These are phyloP conservation scores for Brachyhypopomus occidentalis DNA, from an alignment of 2,113 vertebrate species.

Conservation along the genomic window DNA sequence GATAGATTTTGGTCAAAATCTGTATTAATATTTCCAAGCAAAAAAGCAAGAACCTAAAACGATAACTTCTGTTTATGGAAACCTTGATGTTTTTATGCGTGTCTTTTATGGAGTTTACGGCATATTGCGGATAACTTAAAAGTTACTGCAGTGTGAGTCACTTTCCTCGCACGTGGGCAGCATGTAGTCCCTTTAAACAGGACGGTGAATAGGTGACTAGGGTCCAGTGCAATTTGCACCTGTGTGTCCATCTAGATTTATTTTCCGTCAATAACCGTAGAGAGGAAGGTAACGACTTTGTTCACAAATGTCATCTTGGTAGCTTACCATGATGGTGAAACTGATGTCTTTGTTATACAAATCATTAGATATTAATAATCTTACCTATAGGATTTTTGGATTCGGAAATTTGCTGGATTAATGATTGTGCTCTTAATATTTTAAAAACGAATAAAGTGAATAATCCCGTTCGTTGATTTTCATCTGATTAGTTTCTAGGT, in stretches of 20 bases:
- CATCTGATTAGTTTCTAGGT: no score
- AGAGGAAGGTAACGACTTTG: no score
- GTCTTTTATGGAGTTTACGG: slow-evolving; percentile 47
- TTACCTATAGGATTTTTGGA: no score
- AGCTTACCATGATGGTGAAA: no score
- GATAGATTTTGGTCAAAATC: neutral
- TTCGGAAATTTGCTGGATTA: no score
- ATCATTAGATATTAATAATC: no score
- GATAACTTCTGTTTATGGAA: neutral
- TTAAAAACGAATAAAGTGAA: no score
- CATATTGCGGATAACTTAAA: slow-evolving; percentile 58
- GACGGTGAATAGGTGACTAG: neutral
- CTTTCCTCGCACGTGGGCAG: slow-evolving; percentile 71
- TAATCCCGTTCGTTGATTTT: no score
- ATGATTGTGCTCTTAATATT: no score
- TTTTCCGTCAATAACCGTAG: no score
- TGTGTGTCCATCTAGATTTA: neutral
- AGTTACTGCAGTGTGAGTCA: slow-evolving; percentile 81
- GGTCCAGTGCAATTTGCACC: slow-evolving; percentile 2
- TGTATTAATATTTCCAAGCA: neutral
- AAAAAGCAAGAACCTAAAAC: neutral
- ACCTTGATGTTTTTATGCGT: slow-evolving; percentile 20
- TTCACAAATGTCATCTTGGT: no score
- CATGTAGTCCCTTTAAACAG: slow-evolving; percentile 51
- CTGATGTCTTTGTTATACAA: no score